These are phyloP conservation scores for Syngnathus rostellatus DNA, from an alignment of 2,797 vertebrate species.

Conservation along the genomic window DNA sequence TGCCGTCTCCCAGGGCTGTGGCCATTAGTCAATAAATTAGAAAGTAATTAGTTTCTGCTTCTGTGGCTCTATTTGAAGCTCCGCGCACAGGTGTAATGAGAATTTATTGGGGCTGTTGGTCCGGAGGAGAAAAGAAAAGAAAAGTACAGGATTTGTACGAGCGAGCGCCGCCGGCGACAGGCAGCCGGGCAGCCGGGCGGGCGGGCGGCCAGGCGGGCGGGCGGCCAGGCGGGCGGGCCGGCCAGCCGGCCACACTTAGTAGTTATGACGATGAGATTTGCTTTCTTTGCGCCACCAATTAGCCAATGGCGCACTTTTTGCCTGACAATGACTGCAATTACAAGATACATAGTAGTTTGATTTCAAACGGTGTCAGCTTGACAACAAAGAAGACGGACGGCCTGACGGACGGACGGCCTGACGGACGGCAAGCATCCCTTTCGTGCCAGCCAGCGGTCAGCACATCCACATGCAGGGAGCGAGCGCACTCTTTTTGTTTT, in stretches of 20 bases:
- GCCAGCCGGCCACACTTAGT: conserved; percentile 39
- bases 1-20: conserved; percentile 73
- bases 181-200: conserved; percentile 9
- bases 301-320: conserved; percentile 2
- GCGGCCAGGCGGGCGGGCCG: conserved; percentile 38
- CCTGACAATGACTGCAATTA: too few species aligned
- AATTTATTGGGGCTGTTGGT: conserved; percentile 74
- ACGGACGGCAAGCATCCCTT: too few species aligned
- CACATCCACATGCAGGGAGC: background rate
- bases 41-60: conserved; percentile 81
- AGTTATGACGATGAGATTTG: conserved; percentile 23
- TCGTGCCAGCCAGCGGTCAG: background rate
- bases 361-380: background rate
- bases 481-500: conserved; percentile 31
- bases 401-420: background rate
- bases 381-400: conserved; percentile 8
- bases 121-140: conserved; percentile 54
- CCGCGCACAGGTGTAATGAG: conserved; percentile 77
- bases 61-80: conserved; percentile 78
- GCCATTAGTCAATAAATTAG: conserved; percentile 83
- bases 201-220: too few species aligned
- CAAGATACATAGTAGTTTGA: background rate
- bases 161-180: conserved; percentile 26
- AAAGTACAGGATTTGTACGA: conserved; percentile 57
- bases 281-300: conserved; percentile 16